Conservation (phyloP, 2,113 vertebrate species). For the Benitochromis conjunctus region DNA sequence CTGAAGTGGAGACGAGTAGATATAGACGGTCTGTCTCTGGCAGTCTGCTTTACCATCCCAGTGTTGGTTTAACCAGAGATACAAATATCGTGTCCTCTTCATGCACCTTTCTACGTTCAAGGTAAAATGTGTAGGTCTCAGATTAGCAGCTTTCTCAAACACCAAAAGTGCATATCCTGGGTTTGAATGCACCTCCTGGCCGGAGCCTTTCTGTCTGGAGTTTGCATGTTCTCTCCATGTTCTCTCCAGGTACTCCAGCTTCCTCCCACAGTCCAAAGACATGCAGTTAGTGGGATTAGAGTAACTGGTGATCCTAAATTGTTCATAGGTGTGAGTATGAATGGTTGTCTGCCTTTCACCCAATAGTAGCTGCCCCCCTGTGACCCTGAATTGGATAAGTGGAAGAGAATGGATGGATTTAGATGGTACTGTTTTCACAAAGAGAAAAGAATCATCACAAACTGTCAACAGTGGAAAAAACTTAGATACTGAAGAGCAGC, state of each 20-base stretch:
- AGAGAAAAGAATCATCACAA: not conserved
- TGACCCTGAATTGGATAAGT: not conserved
- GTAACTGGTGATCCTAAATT: not conserved
- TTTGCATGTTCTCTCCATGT: not conserved
- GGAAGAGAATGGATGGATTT: not conserved
- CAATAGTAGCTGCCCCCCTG: not conserved
- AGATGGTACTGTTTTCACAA: not conserved
- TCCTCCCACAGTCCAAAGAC: not conserved
- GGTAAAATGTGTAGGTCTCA: not conserved
- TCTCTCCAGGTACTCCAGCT: not conserved
- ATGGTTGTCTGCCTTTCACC: not conserved
- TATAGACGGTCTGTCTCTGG: not conserved
- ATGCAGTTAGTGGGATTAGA: not conserved
- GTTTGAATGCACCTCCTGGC: not conserved
- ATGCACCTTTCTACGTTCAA: not conserved
- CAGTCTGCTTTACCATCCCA: not conserved
- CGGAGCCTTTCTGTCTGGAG: rapidly evolving
- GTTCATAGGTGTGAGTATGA: not conserved
- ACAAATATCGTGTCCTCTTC: not conserved
- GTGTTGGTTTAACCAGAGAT: conserved; percentile 28
- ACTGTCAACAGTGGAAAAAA: not conserved
- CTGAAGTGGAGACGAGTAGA: conserved; percentile 22
- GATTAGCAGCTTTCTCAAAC: not conserved
- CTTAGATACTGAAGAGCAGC: not conserved
- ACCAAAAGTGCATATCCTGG: not conserved